Base-by-base conservation (phyloP, 2,888 invertebrate genomes). In the Chrysotoxum bicinctum region DNA sequence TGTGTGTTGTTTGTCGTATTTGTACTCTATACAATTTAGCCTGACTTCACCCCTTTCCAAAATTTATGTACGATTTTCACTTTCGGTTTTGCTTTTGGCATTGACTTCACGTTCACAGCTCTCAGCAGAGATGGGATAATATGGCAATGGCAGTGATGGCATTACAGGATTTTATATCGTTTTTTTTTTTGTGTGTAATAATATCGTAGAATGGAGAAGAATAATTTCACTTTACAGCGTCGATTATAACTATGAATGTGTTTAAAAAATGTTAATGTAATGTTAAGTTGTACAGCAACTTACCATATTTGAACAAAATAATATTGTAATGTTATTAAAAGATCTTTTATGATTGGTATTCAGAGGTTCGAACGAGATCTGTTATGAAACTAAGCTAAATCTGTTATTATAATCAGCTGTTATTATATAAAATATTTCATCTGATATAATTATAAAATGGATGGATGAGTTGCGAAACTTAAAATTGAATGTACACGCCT, bases 51-150 rank as follows among this genome's bases (percentile, higher is more conserved):
- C 32, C 32, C 56, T 4, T 32, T 19, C 16, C 19, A 3, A 4
- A 12, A 48, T 48, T 21, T 23, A 58, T 76, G 66, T 64, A 78
- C 56, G 70, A 82, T 86, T 87, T 87, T 87, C 87, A 87, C 87
- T 87, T 87, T 87, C 87, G 79, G 78, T 87, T 87, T 86, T 76
- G 72, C 62, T 58, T 85, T 77, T 73, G 76, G 76, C 81, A 85
- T 81, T 85, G 85, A 77, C 45, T 81, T n/a, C 35, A 6, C 26
- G 4, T 26, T 26, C n/a, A n/a, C n/a, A n/a, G n/a, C n/a, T n/a
- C n/a, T 35, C 30, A 58, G 14, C 19, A 54, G 35, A 56, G 62
- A 66, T 79, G 74, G 21, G 58, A 79, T 62, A 69, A 60, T 16
- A 43, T 43, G 50, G 23, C 50, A 50, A 26, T 50, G 26, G 26